Percentiles rank a stretch among this genome's conserved stretches.
Evolutionary conservation across 2,113 vertebrate species (phyloP).

Genomic region (Microcebus ravelobensis): DNA sequence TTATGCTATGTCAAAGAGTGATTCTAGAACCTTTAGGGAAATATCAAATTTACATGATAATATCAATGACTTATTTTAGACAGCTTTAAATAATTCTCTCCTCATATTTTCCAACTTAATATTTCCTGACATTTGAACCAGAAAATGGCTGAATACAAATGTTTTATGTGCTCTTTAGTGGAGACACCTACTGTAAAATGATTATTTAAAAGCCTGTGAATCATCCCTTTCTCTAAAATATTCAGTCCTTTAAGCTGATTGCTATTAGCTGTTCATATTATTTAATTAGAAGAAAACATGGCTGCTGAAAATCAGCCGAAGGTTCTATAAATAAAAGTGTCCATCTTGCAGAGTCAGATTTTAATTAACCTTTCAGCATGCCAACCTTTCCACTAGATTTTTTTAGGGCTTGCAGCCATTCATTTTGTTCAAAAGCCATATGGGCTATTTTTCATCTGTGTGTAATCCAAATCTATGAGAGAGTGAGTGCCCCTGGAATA

Average conservation of each 20-base stretch:
- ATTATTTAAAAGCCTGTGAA: conserved; percentile 68
- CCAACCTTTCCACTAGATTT: conserved; percentile 53
- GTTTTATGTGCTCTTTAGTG: conserved; percentile 64
- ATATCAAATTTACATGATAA: conserved; percentile 72
- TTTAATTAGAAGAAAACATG: conserved; percentile 79
- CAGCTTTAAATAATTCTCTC: conserved; percentile 69
- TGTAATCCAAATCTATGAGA: conserved; percentile 58
- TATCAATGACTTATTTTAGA: conserved; percentile 68
- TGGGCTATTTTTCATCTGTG: conserved; percentile 70
- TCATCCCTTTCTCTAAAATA: conserved; percentile 78
- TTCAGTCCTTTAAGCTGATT: conserved; percentile 79
- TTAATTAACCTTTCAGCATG: conserved; percentile 79
- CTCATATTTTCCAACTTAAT: conserved; percentile 57
- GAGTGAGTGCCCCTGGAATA: conserved; percentile 44
- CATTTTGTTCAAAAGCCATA: conserved; percentile 76
- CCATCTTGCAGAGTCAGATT: conserved; percentile 73
- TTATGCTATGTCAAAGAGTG: conserved; percentile 19
- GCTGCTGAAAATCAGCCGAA: conserved; percentile 75
- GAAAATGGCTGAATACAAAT: conserved; percentile 76
- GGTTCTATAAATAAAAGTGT: conserved; percentile 78
- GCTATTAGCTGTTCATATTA: conserved; percentile 80
- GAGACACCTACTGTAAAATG: conserved; percentile 61
- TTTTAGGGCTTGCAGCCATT: conserved; percentile 64
- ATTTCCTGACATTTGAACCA: conserved; percentile 78
- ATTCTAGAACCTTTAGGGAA: conserved; percentile 64